Conservation (phyloP, 2,113 vertebrate species). For the Gopherus evgoodei region DNA sequence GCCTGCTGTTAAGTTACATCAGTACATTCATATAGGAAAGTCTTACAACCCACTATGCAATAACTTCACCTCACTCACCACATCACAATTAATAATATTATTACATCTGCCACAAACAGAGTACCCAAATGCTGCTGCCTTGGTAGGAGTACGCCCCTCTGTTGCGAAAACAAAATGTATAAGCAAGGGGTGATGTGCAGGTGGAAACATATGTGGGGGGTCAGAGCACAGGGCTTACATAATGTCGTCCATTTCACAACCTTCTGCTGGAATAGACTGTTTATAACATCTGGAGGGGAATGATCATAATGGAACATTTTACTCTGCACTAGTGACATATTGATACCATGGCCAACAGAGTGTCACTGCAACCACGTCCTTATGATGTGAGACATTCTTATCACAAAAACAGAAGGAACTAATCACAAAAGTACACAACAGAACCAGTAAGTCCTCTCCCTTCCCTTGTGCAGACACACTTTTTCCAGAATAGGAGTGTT, state of each 20-base stretch:
- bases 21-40: not conserved
- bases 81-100: not conserved
- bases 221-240: not conserved
- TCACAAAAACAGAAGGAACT: not conserved
- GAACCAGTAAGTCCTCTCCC: not conserved
- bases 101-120: not conserved
- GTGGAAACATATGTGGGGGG: not conserved
- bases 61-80: not conserved
- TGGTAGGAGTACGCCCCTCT: not conserved
- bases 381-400: not conserved
- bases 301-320: not conserved
- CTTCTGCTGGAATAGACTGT: not conserved
- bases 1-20: not conserved
- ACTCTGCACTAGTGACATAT: not conserved
- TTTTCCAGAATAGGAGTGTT: not conserved
- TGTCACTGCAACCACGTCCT: not conserved
- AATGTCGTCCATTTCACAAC: not conserved
- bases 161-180: not conserved
- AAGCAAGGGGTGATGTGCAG: not conserved
- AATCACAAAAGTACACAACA: fast-evolving
- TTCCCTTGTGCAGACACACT: not conserved
- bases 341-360: fast-evolving
- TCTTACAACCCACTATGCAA: not conserved
- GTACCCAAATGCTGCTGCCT: not conserved
- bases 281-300: not conserved